Base-by-base conservation (phyloP, 1,140 invertebrate genomes). In the Mya arenaria region DNA sequence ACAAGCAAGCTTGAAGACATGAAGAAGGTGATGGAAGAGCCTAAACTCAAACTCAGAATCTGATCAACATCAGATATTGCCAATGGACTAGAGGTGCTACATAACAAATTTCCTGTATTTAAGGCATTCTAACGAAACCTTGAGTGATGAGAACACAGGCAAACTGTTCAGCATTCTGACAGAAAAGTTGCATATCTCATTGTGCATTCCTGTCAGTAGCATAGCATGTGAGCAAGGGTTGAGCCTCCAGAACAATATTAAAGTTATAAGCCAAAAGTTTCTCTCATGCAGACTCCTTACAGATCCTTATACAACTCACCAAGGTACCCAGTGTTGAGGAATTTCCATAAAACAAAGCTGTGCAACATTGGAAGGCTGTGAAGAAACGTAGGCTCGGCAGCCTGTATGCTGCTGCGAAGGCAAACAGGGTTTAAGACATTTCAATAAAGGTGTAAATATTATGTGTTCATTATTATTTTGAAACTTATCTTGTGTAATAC, bases 1-100 rank as follows among this genome's bases (percentile, higher is more conserved):
- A 44, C 39, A 3, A 37, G 52, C 13, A 71, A 55, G 28, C 25
- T 71, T 1, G 44, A 71, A 23, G 30, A 13, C n/a, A 48, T 71
- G 68, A 41, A 71, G 23, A 15, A 71, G 5, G 10, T 68, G 5
- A 39, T 68, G 65, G 36, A 68, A 13, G 65, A 68, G 30, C 65
- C 37, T n/a, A 2, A 41, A 10, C 68, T 52, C 1, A 71, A 71
- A 28, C 28, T 55, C 10, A 71, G 56, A 23, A 71, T 30, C 68
- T 32, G 8, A 55, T 71, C 1, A 68, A 68, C 17, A 68, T 68
- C 37, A 36, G 25, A 25, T 68, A 71, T 71, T n/a, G 28, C 68
- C 17, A 52, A 71, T 1, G 68, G 68, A 17, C 30, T 71, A 15
- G 44, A 71, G n/a, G 68, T 71, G 3, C 23, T 55, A 19, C 44